Evolutionary conservation across 2,797 vertebrate species (phyloP).

Genomic region (Picus viridis): DNA sequence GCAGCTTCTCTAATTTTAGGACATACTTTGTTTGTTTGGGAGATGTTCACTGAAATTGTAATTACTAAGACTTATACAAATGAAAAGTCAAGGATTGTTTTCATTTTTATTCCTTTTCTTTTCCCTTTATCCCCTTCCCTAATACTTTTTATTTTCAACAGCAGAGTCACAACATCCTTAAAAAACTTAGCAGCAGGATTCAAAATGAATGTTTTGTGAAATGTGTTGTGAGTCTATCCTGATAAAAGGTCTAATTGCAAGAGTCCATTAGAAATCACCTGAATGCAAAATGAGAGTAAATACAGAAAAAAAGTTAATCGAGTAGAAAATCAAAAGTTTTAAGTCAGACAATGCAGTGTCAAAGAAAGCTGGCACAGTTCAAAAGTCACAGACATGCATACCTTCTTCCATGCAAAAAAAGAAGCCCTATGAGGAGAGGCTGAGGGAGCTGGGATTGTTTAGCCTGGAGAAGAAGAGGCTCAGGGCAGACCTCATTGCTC

Average conservation of each 20-base stretch:
- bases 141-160: neutral
- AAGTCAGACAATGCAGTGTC: neutral
- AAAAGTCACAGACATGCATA: neutral
- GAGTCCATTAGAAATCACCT: neutral
- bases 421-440: no score
- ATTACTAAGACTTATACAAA: neutral
- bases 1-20: neutral
- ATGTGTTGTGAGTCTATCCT: neutral
- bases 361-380: neutral
- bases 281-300: constrained; percentile 46
- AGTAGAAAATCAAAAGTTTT: constrained; percentile 24
- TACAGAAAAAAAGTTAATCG: constrained; percentile 34
- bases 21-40: neutral
- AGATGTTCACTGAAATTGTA: neutral
- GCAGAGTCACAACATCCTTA: neutral
- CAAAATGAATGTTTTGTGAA: neutral
- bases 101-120: neutral
- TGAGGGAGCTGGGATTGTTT: no score
- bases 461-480: no score
- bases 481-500: no score
- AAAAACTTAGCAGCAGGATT: neutral
- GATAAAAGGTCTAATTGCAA: neutral
- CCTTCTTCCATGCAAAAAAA: neutral
- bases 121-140: neutral
- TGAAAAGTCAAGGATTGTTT: neutral